Conservation (phyloP, 2,888 invertebrate species). For the Sialis fuliginosa region DNA sequence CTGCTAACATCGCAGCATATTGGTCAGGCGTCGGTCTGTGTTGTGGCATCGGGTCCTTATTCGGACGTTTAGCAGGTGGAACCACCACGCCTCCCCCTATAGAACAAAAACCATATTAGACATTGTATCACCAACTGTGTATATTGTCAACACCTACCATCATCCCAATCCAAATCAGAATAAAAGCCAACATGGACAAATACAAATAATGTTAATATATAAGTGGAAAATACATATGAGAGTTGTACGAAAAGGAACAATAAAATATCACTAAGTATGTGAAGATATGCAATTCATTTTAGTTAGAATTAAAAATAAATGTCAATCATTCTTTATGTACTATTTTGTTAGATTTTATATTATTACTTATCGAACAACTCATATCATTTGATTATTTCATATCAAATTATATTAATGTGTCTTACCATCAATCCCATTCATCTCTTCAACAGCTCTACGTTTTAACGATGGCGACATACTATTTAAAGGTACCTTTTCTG, state of each 20-base stretch:
- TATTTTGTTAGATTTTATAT: too few relatives aligned
- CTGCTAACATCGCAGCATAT: constrained; percentile 52
- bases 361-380: too few relatives aligned
- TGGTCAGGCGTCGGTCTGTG: constrained; percentile 51
- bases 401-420: constrained; percentile 13
- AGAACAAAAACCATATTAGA: not conserved
- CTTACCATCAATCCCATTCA: constrained; percentile 79
- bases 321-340: too few relatives aligned
- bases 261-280: not conserved
- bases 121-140: not conserved
- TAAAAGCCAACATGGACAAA: constrained; percentile 35
- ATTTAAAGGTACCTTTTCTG: constrained; percentile 44
- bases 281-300: too few relatives aligned
- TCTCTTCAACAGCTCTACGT: constrained; percentile 74
- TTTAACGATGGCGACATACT: constrained; percentile 46
- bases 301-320: too few relatives aligned
- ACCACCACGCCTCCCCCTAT: constrained; percentile 1
- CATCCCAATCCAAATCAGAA: constrained; percentile 44
- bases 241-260: not conserved
- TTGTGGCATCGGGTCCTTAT: constrained; percentile 56
- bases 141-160: constrained; percentile 28
- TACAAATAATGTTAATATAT: constrained; percentile 6
- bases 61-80: constrained; percentile 66
- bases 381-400: too few relatives aligned
- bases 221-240: too few relatives aligned